These are phyloP conservation scores for Drosophila pseudoananassae DNA, from an alignment of 1,140 invertebrate species.

Conservation along the genomic window DNA sequence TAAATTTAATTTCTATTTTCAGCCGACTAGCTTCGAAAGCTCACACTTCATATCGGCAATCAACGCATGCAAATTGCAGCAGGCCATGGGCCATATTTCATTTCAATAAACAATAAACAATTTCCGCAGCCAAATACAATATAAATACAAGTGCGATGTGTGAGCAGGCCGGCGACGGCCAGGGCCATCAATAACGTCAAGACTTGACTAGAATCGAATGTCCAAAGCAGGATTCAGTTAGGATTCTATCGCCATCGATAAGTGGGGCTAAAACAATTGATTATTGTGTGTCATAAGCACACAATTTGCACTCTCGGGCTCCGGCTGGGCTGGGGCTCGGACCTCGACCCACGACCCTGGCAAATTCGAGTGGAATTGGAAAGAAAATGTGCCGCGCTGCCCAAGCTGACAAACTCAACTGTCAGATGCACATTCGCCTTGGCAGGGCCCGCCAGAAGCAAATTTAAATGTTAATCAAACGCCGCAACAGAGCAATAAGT, in stretches of 20 bases:
- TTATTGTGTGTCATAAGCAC: conserved; percentile 79
- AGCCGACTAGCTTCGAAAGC: conserved; percentile 18
- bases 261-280: conserved; percentile 73
- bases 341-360: conserved; percentile 2
- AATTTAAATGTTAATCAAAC: conserved; percentile 82
- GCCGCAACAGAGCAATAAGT: conserved; percentile 45
- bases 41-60: conserved; percentile 62
- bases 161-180: conserved; percentile 11
- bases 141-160: conserved; percentile 28
- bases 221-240: conserved; percentile 23
- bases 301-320: conserved; percentile 31
- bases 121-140: conserved; percentile 60
- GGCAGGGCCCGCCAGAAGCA: conserved; percentile 57
- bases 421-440: conserved; percentile 63
- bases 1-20: conserved; percentile 21
- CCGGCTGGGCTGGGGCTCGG: not conserved
- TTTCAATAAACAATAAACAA: conserved; percentile 75
- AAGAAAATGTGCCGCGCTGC: conserved; percentile 41
- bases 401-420: conserved; percentile 50
- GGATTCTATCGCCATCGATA: conserved; percentile 35
- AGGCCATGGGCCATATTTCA: conserved; percentile 54
- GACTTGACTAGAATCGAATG: conserved; percentile 29
- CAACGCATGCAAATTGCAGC: conserved; percentile 69
- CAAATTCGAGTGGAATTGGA: conserved; percentile 42
- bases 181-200: conserved; percentile 38